Evolutionary conservation across 92 coral and sea anemone genomes (phyloP).

Genomic region (Epizoanthus stellaris): DNA sequence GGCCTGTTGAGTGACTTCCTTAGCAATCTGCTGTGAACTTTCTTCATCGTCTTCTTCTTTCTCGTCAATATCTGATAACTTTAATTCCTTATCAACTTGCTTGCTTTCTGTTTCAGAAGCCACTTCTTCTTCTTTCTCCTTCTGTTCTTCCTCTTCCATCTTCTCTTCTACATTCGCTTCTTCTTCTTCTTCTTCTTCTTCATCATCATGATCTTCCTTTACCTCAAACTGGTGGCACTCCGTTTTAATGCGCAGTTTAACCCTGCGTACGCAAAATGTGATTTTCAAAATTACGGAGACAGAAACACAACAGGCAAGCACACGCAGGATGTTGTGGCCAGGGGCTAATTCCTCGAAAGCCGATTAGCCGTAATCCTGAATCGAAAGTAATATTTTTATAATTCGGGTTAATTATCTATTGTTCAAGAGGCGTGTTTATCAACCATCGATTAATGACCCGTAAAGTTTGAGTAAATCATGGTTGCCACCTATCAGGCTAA

Average conservation of each 20-base stretch:
- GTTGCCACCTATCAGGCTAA: too few species aligned
- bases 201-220: slow-evolving; percentile 64
- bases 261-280: slow-evolving; percentile 55
- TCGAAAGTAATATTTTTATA: too few species aligned
- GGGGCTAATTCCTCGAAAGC: too few species aligned
- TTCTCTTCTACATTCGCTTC: slow-evolving; percentile 26
- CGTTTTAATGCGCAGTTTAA: slow-evolving; percentile 90
- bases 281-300: not conserved
- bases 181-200: slow-evolving; percentile 45
- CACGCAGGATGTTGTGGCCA: not conserved
- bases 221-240: slow-evolving; percentile 90
- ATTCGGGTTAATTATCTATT: too few species aligned
- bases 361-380: too few species aligned
- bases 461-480: too few species aligned
- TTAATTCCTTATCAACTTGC: not conserved
- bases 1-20: not conserved
- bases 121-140: slow-evolving; percentile 12
- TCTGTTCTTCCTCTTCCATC: slow-evolving; percentile 49
- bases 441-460: too few species aligned
- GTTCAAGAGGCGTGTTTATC: too few species aligned
- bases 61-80: not conserved
- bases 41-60: slow-evolving; percentile 20
- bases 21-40: not conserved
- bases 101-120: not conserved
- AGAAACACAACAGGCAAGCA: slow-evolving; percentile 8